These are phyloP conservation scores for Pandemis cinnamomeana DNA, from an alignment of 2,888 invertebrate genomes.

Conservation along the genomic window DNA sequence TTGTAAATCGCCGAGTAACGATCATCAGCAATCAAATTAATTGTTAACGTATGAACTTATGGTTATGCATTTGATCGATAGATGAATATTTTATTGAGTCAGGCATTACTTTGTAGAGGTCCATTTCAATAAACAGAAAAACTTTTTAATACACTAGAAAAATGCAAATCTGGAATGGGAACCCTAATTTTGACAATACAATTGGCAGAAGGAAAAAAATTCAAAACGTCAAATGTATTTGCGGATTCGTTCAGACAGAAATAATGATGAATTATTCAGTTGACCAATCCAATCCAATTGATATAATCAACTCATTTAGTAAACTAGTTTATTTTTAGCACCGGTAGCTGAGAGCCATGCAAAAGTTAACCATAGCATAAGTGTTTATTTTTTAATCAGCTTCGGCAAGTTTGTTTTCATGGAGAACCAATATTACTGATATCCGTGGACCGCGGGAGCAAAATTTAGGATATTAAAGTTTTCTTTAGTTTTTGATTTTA, in stretches of 20 bases:
- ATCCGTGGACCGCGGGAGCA: not conserved
- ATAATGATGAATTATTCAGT: conserved; percentile 36
- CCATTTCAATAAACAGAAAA: too few relatives aligned
- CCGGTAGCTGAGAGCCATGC: not conserved
- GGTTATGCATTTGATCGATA: too few relatives aligned
- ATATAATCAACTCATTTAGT: conserved; percentile 8
- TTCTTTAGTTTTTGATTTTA: not conserved
- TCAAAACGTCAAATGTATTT: conserved; percentile 32
- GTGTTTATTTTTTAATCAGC: conserved; percentile 18
- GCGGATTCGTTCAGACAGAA: conserved; percentile 29
- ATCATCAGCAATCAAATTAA: too few relatives aligned
- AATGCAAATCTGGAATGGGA: not conserved
- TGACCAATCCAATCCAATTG: conserved; percentile 11
- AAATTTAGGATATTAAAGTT: conserved; percentile 1
- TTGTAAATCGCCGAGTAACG: too few relatives aligned
- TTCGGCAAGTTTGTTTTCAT: conserved; percentile 5
- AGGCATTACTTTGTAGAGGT: not conserved
- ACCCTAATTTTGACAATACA: conserved; percentile 13
- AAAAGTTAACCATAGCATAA: conserved; percentile 10
- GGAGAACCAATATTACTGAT: not conserved
- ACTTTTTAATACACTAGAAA: not conserved
- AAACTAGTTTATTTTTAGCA: conserved; percentile 13
- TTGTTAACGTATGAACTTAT: too few relatives aligned
- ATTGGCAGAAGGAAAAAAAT: not conserved
- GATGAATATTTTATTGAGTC: too few relatives aligned